A percentile compares a stretch with the other conserved stretches of the same genome.
phyloP scores from a whole-genome alignment of 2,888 invertebrate species.

The Silvanus unidentatus region DNA sequence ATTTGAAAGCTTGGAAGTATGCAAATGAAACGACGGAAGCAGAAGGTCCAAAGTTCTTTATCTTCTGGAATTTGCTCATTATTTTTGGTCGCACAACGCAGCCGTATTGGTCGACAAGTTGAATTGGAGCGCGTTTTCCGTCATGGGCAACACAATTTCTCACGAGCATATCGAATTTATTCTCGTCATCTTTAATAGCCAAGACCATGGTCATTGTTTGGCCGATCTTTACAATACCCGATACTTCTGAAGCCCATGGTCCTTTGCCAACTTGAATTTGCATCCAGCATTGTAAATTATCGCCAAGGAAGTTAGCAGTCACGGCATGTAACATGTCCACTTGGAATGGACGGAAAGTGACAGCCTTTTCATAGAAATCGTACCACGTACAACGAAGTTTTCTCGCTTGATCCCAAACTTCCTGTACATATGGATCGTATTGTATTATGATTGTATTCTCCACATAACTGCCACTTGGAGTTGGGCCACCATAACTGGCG shows the following conservation, averaged over 20 bases:
- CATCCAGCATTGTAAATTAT: conserved; percentile 96
- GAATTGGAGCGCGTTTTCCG: conserved; percentile 88
- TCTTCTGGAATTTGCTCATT: conserved; percentile 93
- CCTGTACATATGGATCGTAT: conserved; percentile 91
- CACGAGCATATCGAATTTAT: conserved; percentile 92
- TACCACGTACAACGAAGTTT: conserved; percentile 93
- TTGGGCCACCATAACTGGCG: conserved; percentile 75
- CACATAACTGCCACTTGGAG: conserved; percentile 87
- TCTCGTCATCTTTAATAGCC: conserved; percentile 92
- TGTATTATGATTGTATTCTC: conserved; percentile 93
- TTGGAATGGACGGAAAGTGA: conserved; percentile 91
- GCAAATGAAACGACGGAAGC: conserved; percentile 92
- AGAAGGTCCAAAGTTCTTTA: conserved; percentile 91
- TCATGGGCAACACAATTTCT: conserved; percentile 93
- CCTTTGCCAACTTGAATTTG: conserved; percentile 95
- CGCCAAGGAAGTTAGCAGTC: conserved; percentile 91
- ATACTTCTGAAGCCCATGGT: conserved; percentile 95
- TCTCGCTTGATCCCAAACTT: conserved; percentile 92
- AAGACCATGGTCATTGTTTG: conserved; percentile 97
- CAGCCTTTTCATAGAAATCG: conserved; percentile 92
- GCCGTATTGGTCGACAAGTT: conserved; percentile 87
- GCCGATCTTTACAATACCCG: conserved; percentile 91
- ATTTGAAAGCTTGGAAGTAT: conserved; percentile 95
- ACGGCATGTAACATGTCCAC: conserved; percentile 94
- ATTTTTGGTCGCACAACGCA: conserved; percentile 91